Evolutionary conservation across 2,888 invertebrate genomes (phyloP).

Genomic region (Globia sparganii): DNA sequence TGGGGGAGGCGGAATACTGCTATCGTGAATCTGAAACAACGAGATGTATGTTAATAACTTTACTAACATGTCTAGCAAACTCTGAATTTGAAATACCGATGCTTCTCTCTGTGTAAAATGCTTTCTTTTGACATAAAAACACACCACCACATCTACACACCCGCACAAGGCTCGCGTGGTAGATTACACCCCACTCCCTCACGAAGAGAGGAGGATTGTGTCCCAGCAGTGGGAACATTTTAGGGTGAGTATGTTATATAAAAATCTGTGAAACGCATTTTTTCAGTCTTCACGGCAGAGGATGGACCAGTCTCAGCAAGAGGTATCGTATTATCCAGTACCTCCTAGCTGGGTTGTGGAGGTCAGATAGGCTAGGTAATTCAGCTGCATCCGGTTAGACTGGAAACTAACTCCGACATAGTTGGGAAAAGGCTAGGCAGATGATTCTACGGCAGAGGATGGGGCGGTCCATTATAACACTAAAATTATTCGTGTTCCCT

Average conservation of each 20-base stretch:
- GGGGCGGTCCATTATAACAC: not conserved
- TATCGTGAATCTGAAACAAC: conserved; percentile 82
- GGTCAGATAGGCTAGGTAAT: not conserved
- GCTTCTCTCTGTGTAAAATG: not conserved
- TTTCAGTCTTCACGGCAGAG: not conserved
- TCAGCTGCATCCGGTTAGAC: not conserved
- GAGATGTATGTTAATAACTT: not conserved
- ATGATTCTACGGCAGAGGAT: no score
- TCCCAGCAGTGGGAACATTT: no score
- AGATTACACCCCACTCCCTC: no score
- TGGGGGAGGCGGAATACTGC: conserved; percentile 84
- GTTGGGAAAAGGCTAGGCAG: not conserved
- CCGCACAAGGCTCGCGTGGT: not conserved
- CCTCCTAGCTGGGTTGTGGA: no score
- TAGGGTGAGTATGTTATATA: not conserved
- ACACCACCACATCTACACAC: not conserved
- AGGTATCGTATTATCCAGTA: not conserved
- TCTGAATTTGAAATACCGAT: not conserved
- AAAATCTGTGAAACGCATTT: not conserved
- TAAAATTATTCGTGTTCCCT: no score
- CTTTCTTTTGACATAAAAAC: not conserved
- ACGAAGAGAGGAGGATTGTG: no score
- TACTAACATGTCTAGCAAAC: not conserved
- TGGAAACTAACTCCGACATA: not conserved
- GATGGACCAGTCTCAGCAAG: not conserved